phyloP scores from a whole-genome alignment of 2,113 vertebrate species.

The Myrmecophaga tridactyla region DNA sequence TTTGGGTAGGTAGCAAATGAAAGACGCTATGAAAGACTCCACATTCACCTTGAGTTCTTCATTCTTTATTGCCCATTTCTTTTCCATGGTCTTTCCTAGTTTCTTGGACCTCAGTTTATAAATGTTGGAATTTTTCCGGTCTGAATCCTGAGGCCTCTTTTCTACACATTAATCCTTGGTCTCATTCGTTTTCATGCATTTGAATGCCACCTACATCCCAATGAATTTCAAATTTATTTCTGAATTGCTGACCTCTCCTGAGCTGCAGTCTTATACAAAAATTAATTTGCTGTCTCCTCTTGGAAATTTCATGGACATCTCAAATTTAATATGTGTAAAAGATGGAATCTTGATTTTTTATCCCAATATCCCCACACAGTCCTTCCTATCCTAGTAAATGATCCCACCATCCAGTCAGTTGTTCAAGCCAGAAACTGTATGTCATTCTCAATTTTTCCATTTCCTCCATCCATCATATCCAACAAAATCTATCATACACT shows the following conservation, averaged over 20 bases:
- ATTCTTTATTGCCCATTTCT: not conserved
- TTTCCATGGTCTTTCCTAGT: not conserved
- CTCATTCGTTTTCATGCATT: not conserved
- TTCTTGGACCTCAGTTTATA: not conserved
- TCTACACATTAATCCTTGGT: not conserved
- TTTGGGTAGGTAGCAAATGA: not conserved
- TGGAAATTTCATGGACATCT: not conserved
- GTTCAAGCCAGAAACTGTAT: not conserved
- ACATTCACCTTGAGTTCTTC: not conserved
- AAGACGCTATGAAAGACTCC: not conserved
- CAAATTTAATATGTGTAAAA: not conserved
- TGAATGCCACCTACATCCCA: not conserved
- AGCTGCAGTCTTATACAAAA: not conserved
- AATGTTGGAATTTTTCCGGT: not conserved
- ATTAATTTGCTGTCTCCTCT: not conserved
- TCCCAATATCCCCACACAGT: not conserved
- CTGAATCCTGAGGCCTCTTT: not conserved
- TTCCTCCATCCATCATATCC: not conserved
- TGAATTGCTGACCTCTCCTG: not conserved
- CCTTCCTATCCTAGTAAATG: not conserved
- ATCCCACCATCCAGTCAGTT: not conserved
- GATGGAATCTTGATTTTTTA: not conserved
- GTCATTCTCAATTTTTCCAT: not conserved
- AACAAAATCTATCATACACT: not conserved
- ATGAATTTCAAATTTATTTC: slow-evolving; percentile 14